Evolutionary conservation across 2,113 vertebrate species (phyloP).

Genomic region (Malurus cyaneus): DNA sequence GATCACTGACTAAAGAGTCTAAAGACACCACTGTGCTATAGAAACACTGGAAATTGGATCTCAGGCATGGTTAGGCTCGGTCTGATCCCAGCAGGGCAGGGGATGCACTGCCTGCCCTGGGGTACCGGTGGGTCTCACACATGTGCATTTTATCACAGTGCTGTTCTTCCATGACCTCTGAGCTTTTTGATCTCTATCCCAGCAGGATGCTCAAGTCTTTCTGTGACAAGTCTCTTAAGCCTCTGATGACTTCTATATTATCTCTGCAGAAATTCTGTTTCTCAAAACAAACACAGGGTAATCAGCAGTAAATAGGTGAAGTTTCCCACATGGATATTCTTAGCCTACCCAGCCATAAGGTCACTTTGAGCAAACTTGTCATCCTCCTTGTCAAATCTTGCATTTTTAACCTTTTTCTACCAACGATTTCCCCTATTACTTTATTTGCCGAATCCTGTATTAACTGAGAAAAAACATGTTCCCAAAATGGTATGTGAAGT

Average conservation of each 20-base stretch:
- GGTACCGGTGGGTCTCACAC: fast-evolving
- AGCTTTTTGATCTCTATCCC: background rate
- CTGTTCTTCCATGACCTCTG: background rate
- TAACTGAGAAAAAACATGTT: background rate
- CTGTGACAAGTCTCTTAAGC: background rate
- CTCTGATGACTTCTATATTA: background rate
- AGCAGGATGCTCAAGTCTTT: background rate
- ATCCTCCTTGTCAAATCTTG: background rate
- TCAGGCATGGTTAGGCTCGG: background rate
- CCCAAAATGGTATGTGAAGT: background rate
- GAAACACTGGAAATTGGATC: background rate
- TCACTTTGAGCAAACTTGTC: background rate
- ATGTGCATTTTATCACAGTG: fast-evolving
- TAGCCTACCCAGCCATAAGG: background rate
- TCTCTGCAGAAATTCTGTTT: background rate
- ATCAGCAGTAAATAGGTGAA: background rate
- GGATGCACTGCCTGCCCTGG: fast-evolving
- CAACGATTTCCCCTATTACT: background rate
- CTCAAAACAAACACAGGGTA: background rate
- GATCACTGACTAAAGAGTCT: no score
- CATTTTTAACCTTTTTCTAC: background rate
- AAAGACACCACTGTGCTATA: no score
- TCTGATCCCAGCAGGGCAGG: fast-evolving
- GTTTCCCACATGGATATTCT: background rate
- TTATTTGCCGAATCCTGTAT: background rate